Conservation (phyloP, 2,797 vertebrate genomes). For the Bradypus variegatus region DNA sequence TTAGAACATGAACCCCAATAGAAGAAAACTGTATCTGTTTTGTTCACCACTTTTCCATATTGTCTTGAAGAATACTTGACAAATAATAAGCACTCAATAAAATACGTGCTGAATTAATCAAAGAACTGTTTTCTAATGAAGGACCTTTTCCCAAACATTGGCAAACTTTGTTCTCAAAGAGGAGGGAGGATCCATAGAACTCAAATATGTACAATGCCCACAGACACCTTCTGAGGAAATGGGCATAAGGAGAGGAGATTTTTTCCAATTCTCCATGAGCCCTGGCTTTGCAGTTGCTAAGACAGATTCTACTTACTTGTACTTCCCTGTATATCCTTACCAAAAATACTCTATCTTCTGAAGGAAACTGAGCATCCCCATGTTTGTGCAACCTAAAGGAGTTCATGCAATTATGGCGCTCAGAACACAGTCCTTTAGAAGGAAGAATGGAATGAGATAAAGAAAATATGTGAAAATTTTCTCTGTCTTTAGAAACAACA, state of each 20-base stretch:
- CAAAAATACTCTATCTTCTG: neutral
- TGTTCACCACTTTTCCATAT: neutral
- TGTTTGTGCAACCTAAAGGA: neutral
- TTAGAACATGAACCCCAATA: neutral
- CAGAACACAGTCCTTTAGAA: neutral
- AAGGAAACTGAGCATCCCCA: neutral
- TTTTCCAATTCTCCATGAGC: neutral
- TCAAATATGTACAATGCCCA: neutral
- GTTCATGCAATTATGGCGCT: neutral
- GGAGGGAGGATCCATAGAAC: neutral
- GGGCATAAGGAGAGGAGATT: neutral
- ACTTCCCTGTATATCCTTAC: neutral
- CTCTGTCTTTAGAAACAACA: neutral
- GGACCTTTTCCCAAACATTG: neutral
- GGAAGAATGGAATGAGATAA: neutral
- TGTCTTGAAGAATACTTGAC: neutral
- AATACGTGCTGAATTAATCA: conserved; percentile 18
- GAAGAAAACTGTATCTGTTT: neutral
- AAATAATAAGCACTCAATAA: neutral
- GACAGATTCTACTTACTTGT: neutral
- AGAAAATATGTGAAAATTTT: neutral
- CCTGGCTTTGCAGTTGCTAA: neutral
- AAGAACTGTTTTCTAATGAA: neutral
- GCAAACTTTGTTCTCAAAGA: conserved; percentile 2
- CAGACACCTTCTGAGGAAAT: neutral